These are phyloP conservation scores for Esox niger DNA, from an alignment of 2,113 vertebrate species.

Conservation along the genomic window DNA sequence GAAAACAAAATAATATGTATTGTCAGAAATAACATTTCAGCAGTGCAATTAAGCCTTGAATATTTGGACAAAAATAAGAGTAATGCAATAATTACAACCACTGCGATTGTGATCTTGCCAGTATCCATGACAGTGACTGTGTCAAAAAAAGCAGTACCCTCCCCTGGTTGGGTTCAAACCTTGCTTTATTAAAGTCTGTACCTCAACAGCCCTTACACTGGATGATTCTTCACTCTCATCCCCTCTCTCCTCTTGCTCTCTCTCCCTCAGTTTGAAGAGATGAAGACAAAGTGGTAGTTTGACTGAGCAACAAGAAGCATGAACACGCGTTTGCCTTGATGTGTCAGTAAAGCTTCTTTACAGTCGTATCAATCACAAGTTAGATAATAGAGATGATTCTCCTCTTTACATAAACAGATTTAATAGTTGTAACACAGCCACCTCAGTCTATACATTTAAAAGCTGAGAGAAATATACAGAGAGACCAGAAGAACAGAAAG, in stretches of 20 bases:
- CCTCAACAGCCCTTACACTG: neutral
- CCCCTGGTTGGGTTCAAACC: constrained; percentile 61
- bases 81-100: constrained; percentile 24
- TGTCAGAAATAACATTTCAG: neutral
- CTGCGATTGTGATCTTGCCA: neutral
- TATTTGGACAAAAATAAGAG: constrained; percentile 30
- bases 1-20: neutral
- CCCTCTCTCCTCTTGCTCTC: too few species aligned
- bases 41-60: constrained; percentile 16
- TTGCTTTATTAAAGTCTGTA: constrained; percentile 68
- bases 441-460: constrained; percentile 6
- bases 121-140: constrained; percentile 30
- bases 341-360: constrained; percentile 51
- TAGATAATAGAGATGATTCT: constrained; percentile 16
- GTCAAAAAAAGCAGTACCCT: constrained; percentile 61
- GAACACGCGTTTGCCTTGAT: neutral
- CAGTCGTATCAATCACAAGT: constrained; percentile 22
- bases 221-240: constrained; percentile 44
- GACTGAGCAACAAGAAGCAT: neutral
- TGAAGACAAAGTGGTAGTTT: constrained; percentile 33
- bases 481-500: constrained; percentile 39
- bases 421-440: constrained; percentile 26
- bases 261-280: constrained; percentile 34
- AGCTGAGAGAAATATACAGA: constrained; percentile 51
- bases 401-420: constrained; percentile 46